Percentiles rank a stretch among this genome's conserved stretches.
Evolutionary conservation across 37 sponge, comb jelly and placozoan genomes (phyloP).

Genomic region (Amphimedon queenslandica): DNA sequence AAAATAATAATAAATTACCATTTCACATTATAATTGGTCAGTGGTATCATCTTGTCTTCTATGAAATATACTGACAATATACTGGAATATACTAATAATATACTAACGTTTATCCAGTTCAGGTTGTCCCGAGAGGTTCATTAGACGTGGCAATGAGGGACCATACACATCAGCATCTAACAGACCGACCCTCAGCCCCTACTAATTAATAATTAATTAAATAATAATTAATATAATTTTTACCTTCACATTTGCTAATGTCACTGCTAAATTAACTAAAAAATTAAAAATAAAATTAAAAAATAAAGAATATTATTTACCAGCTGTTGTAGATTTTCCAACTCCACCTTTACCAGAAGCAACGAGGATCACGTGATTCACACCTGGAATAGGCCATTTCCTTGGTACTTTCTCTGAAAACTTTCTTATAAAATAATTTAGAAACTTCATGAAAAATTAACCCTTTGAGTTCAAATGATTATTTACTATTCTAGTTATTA

Average conservation of each 20-base stretch:
- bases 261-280: slow-evolving; percentile 56
- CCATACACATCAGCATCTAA: slow-evolving; percentile 99
- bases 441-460: too few relatives aligned
- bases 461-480: too few relatives aligned
- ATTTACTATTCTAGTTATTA: too few relatives aligned
- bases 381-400: slow-evolving; percentile 89
- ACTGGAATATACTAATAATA: background rate
- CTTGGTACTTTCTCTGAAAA: background rate
- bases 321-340: slow-evolving; percentile 95
- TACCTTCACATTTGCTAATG: slow-evolving; percentile 36
- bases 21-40: slow-evolving; percentile 87
- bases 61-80: background rate
- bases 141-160: slow-evolving; percentile 91
- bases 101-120: slow-evolving; percentile 74
- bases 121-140: slow-evolving; percentile 84
- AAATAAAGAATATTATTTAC: slow-evolving; percentile 32
- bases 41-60: slow-evolving; percentile 82
- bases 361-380: slow-evolving; percentile 78
- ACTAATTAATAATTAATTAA: too few relatives aligned
- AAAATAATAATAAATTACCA: slow-evolving; percentile 55
- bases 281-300: background rate
- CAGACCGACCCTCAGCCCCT: slow-evolving; percentile 74
- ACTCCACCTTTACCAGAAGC: slow-evolving; percentile 99
- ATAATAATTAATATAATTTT: slow-evolving; percentile 24
- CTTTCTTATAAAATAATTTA: too few relatives aligned